Base-by-base conservation (phyloP, 1,140 invertebrate genomes). In the Pseudomyrmex dendroicus region DNA sequence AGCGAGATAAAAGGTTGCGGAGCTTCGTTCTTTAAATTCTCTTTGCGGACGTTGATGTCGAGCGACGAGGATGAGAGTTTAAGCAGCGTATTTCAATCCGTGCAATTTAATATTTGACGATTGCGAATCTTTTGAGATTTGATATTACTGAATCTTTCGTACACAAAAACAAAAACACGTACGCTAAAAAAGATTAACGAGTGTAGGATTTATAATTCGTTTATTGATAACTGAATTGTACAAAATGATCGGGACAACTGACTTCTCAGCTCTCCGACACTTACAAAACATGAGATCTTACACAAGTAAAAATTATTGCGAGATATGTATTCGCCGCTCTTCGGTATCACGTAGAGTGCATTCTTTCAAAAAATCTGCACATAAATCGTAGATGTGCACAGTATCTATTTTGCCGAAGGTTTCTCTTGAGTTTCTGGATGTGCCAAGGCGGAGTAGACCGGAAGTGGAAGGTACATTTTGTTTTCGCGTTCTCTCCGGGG, bases 351-450 rank as follows among this genome's bases (percentile, higher is more conserved):
- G 72, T 48, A 73, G 44, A 59, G n/a, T 46, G 35, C 12, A 57
- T 44, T 72, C 25, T 72, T 35, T 56, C 17, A 73, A 59, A 9
- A 73, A 20, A 73, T 7, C 10, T 12, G 44, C 5, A n/a, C n/a
- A 73, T 59, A 73, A 46, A 56, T 73, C 20, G 20, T 72, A 56
- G 8, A 57, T 46, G 9, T 3, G 8, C 35, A 7, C 15, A 5
- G 44, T 22, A 35, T 50, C 9, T 52, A 52, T 54, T 15, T 72
- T 35, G 35, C 35, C 46, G 57, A n/a, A 46, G 5, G 12, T 57
- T 48, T 68, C 35, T 70, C 10, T 46, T 46, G 17, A 9, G 44
- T 77, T 56, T 8, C 67, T 57, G 52, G 66, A 44, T 52, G 13
- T 9, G 46, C 35, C 35, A 35, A 35, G 35, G 35, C 5, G 20